Percentiles rank a stretch among this genome's conserved stretches.
Conservation (phyloP, 2,888 invertebrate species). For the Petrophora chlorosata region DNA sequence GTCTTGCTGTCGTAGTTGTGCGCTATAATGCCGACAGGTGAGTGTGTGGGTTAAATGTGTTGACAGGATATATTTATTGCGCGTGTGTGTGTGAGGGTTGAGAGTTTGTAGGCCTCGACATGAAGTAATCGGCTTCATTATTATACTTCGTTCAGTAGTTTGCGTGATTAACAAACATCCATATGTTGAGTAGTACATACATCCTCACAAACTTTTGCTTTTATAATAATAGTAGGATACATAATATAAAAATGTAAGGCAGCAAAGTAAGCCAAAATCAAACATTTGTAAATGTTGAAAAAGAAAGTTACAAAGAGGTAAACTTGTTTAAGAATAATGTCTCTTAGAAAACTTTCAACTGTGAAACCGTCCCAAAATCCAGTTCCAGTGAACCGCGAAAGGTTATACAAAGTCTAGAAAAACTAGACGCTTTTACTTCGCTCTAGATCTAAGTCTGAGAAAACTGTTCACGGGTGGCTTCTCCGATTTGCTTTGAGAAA, state of each 20-base stretch:
- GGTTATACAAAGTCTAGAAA: conserved; percentile 20
- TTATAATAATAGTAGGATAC: no score
- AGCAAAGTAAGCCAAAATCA: no score
- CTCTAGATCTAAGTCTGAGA: conserved; percentile 12
- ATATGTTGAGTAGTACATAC: no score
- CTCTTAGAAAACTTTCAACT: background rate
- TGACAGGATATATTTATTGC: background rate
- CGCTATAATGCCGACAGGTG: background rate
- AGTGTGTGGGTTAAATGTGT: background rate
- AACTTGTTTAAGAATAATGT: background rate
- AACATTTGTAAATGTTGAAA: background rate
- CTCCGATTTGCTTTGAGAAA: background rate
- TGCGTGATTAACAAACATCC: no score
- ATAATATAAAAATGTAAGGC: no score
- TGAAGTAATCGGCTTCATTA: no score
- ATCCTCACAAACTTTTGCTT: no score
- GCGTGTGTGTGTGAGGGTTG: background rate
- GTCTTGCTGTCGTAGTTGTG: conserved; percentile 3
- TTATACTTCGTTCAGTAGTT: no score
- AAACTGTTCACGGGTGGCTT: conserved; percentile 11
- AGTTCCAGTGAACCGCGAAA: conserved; percentile 11
- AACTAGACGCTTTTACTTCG: conserved; percentile 9
- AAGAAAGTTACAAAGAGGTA: no score
- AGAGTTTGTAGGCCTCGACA: no score
- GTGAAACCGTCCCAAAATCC: conserved; percentile 4